Evolutionary conservation across 1,140 invertebrate genomes (phyloP), one percentile per base, ranked within the genome.

Genomic region (Cydia fagiglandana): DNA sequence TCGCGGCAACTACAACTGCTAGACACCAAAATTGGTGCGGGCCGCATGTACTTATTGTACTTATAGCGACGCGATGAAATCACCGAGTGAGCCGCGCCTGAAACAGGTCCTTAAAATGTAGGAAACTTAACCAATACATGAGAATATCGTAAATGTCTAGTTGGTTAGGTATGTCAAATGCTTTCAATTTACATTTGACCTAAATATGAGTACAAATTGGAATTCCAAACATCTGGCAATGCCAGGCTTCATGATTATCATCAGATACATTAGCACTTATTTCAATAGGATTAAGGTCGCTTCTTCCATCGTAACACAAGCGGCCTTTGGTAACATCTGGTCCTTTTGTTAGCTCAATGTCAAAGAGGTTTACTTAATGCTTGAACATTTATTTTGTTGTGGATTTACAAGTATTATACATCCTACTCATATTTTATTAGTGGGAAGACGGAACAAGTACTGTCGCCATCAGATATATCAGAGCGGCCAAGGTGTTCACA

Each of bases 281-380:
- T 41, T 41, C 38, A 41, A 41, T 47, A 13, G 45, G 45, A 15
- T 9, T 61, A 61, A 61, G 9, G 56, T 24, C n/a, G 50, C 6
- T 3, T 24, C 6, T 61, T 2, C 38, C 38, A 41, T 24, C 20
- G 56, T 24, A 61, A 61, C 20, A 61, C 20, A 61, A 20, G 7
- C 10, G 66, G 34, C 66, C 66, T 70, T 20, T 70, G 17, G 0
- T 66, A 10, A 41, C 66, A 70, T 70, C 66, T 70, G 66, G 30
- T 38, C 15, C 30, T 61, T 70, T 70, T 70, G 66, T 70, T 70
- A 34, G n/a, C 4, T n/a, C 66, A 70, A 70, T 70, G 66, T 30
- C 66, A 17, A 10, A 12, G 15, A 24, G 34, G 66, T 70, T 38
- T 70, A 38, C 66, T 70, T 13, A 68, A 68, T 70, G n/a, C 56